Conservation (phyloP, 2,888 invertebrate species). For the Epirrita christyi region DNA sequence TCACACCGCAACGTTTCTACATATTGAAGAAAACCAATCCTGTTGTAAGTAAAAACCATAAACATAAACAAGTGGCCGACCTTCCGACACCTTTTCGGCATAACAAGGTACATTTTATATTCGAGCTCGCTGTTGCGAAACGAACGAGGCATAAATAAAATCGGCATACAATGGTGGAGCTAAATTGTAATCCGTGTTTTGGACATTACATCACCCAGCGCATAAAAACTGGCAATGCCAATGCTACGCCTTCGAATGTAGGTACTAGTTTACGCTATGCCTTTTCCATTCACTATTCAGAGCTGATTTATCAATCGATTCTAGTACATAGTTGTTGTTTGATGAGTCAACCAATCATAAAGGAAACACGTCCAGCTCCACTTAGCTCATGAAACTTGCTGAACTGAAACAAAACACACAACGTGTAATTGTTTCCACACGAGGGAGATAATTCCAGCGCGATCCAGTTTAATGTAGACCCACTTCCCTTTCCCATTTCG, state of each 20-base stretch:
- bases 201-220: constrained; percentile 69
- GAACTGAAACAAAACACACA: constrained; percentile 36
- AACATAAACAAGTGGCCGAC: constrained; percentile 47
- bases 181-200: constrained; percentile 56
- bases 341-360: constrained; percentile 18
- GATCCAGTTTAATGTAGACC: constrained; percentile 54
- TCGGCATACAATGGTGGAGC: constrained; percentile 64
- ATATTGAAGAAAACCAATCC: constrained; percentile 24
- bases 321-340: constrained; percentile 13
- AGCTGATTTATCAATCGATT: constrained; percentile 34
- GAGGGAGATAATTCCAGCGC: constrained; percentile 46
- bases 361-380: no score
- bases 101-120: constrained; percentile 48
- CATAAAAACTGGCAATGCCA: constrained; percentile 73
- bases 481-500: constrained; percentile 65
- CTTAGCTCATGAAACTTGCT: constrained; percentile 18
- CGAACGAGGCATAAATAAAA: constrained; percentile 65
- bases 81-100: constrained; percentile 53
- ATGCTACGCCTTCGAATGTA: constrained; percentile 61
- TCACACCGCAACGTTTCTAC: constrained; percentile 15
- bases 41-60: constrained; percentile 30
- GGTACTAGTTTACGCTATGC: constrained; percentile 37
- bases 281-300: constrained; percentile 53
- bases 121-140: constrained; percentile 63
- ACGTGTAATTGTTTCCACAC: constrained; percentile 45